Evolutionary conservation across 2,797 vertebrate species (phyloP), one percentile per base, ranked within the genome.

Genomic region (Crocodylus rhombifer): DNA sequence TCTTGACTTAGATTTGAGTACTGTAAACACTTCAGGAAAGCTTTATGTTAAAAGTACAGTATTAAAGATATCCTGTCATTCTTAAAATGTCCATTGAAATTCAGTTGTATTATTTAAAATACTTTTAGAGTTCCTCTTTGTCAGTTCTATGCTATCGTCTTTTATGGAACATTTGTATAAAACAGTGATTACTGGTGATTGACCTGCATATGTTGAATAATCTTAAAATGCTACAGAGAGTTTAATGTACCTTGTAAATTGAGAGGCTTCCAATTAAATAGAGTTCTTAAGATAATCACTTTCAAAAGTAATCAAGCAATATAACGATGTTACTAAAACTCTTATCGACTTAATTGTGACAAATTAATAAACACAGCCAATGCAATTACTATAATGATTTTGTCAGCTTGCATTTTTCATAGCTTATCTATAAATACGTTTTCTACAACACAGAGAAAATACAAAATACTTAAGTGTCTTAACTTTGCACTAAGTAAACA

Each of bases 231-330:
- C 85, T 94, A 88, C 96, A 84, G 77, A 97, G 96, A 96, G 95
- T 97, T 98, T 97, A 97, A 96, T 97, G 94, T 97, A 97, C 96
- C 95, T 96, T 97, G 95, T 96, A 98, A 97, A 98, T 96, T 96
- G 96, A 98, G 97, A 98, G 96, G 88, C 87, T 96, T 98, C 96
- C 95, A 97, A 97, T 97, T 97, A 97, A 97, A 93, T 96, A 61
- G 71, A 93, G 94, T 97, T 97, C 94, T 97, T 95, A 94, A 85
- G 95, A 97, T 97, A 97, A 97, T 96, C 84, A 92, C 94, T 97
- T 97, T 97, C 95, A 96, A 97, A 98, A 97, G 95, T 95, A 97
- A 97, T 97, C 95, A 97, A 96, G 92, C 96, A 96, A 96, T 96
- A 96, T 93, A 93, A 96, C 78, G 60, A 18, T 84, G 69, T 96